Conservation (phyloP, 30 jellyfish, hydroid and myxozoan genomes). For the Aurelia aurita region DNA sequence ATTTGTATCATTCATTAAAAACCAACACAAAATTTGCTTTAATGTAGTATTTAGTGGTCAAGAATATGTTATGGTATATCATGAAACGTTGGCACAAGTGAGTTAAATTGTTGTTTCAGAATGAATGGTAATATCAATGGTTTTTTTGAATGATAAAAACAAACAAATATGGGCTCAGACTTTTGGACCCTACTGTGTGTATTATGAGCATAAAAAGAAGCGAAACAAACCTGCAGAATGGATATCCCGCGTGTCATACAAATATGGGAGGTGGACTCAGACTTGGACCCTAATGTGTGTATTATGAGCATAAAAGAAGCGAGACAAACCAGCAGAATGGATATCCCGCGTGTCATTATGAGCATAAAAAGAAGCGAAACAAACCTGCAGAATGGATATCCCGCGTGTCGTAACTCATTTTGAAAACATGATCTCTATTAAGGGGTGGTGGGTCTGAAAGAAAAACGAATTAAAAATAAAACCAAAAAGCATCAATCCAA, state of each 20-base stretch:
- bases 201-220: neutral
- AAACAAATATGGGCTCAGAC: neutral
- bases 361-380: neutral
- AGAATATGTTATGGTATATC: no score
- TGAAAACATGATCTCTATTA: slow-evolving; percentile 56
- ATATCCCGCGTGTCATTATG: slow-evolving; percentile 64
- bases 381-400: slow-evolving; percentile 67
- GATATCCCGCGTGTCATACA: slow-evolving; percentile 50
- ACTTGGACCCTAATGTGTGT: no score
- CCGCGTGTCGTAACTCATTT: slow-evolving; percentile 66
- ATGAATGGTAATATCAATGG: no score
- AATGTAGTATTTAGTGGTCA: no score
- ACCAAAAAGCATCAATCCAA: neutral
- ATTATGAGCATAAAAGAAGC: neutral
- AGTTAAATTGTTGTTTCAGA: no score
- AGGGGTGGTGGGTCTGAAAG: slow-evolving; percentile 68
- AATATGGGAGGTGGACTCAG: neutral
- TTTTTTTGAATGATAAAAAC: no score
- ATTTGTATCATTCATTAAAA: no score
- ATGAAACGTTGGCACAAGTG: no score
- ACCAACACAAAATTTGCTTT: no score
- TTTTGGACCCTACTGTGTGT: no score
- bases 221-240: slow-evolving; percentile 50
- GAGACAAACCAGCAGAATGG: slow-evolving; percentile 53
- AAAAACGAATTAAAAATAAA: no score